Conservation (phyloP, 92 coral and sea anemone species). For the Anthopleura xanthogrammica region DNA sequence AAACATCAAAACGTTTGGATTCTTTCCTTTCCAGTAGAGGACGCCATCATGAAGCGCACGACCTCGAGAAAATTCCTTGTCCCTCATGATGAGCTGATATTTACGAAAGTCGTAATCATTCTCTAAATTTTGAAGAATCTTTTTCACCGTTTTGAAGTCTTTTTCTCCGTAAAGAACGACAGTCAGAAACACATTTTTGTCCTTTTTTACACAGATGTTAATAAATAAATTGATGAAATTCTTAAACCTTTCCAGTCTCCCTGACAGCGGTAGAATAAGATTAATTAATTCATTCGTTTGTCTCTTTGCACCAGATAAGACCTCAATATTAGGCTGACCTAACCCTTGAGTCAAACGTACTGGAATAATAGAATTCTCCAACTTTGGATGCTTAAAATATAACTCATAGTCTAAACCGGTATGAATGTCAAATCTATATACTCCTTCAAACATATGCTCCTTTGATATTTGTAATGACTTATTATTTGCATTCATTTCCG, state of each 20-base stretch:
- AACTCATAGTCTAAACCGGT: constrained; percentile 79
- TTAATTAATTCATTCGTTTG: constrained; percentile 59
- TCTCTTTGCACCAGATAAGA: constrained; percentile 11
- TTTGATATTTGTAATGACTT: constrained; percentile 46
- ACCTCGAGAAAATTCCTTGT: constrained; percentile 79
- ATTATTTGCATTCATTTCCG: constrained; percentile 49
- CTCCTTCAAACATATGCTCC: constrained; percentile 68
- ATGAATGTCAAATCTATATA: constrained; percentile 71
- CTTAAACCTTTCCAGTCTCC: constrained; percentile 77
- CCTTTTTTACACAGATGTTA: constrained; percentile 71
- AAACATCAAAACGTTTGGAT: constrained; percentile 72
- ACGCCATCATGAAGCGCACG: constrained; percentile 92
- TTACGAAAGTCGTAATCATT: constrained; percentile 61
- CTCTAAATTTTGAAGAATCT: constrained; percentile 61
- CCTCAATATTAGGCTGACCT: constrained; percentile 32
- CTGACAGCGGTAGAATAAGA: constrained; percentile 75
- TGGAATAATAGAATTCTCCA: constrained; percentile 22
- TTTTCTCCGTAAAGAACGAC: constrained; percentile 81
- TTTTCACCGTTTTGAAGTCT: constrained; percentile 64
- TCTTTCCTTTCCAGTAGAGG: constrained; percentile 64
- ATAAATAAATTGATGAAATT: constrained; percentile 75
- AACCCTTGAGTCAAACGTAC: constrained; percentile 54
- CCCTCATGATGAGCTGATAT: constrained; percentile 71
- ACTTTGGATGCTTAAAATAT: constrained; percentile 46
- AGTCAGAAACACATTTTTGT: constrained; percentile 76